A percentile compares a stretch with the other conserved stretches of the same genome.
These are phyloP conservation scores for Arctopsyche grandis DNA, from an alignment of 1,140 invertebrate genomes.

Conservation along the genomic window DNA sequence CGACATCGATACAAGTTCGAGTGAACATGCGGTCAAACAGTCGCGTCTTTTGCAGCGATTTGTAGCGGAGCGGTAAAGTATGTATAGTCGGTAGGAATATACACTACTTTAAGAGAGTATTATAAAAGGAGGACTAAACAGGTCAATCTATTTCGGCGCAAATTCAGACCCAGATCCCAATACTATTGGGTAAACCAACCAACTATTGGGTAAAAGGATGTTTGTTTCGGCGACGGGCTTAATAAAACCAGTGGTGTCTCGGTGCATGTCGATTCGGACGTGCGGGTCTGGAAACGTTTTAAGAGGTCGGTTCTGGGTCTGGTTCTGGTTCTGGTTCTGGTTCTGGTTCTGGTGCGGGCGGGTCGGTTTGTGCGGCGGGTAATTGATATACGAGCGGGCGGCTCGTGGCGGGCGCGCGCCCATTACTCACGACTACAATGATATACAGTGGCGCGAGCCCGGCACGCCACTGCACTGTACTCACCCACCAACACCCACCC, in stretches of 20 bases:
- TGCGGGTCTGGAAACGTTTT: not conserved
- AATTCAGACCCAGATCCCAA: too few species aligned
- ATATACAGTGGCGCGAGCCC: conserved; percentile 39
- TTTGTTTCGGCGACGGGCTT: too few species aligned
- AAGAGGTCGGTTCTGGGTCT: not conserved
- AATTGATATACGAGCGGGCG: conserved; percentile 49
- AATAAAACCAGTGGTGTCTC: not conserved
- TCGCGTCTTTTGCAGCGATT: too few species aligned
- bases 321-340: not conserved
- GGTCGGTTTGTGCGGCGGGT: conserved; percentile 39
- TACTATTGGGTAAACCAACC: too few species aligned
- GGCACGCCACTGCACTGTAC: not conserved
- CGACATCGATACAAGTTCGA: too few species aligned
- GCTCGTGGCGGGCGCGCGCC: conserved; percentile 29
- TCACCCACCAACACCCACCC: not conserved
- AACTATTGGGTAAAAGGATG: too few species aligned
- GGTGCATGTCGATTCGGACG: conserved; percentile 19
- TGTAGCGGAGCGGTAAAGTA: too few species aligned
- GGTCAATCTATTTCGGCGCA: too few species aligned
- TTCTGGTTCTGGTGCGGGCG: not conserved
- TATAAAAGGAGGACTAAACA: too few species aligned
- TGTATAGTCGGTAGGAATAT: too few species aligned
- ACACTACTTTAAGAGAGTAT: too few species aligned
- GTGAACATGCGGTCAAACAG: too few species aligned
- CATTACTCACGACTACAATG: conserved; percentile 50